Conservation (phyloP, 2,888 invertebrate species). For the Lycia hirtaria region DNA sequence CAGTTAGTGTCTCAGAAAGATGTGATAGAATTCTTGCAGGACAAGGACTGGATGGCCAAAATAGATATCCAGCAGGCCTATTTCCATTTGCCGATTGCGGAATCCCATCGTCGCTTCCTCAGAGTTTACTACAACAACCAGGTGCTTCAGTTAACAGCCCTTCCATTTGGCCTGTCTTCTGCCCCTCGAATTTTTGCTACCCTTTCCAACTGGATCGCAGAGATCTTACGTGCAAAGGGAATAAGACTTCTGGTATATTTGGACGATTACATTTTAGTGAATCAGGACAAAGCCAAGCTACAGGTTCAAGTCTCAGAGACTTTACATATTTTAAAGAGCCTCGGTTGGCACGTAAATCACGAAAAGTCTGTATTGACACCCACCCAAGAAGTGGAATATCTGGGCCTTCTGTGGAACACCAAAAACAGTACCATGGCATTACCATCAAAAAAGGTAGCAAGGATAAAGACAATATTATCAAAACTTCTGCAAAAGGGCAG, state of each 20-base stretch:
- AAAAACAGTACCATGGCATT: too few relatives aligned
- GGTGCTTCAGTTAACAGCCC: neutral
- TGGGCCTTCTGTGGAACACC: neutral
- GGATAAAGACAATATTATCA: neutral
- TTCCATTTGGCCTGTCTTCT: neutral
- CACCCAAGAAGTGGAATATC: neutral
- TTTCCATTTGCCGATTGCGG: too few relatives aligned
- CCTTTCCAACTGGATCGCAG: neutral
- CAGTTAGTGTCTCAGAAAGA: too few relatives aligned
- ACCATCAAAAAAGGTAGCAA: neutral
- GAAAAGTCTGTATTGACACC: neutral
- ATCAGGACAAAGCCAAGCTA: neutral
- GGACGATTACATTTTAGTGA: neutral
- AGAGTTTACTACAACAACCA: neutral
- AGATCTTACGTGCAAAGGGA: neutral
- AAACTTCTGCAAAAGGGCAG: neutral
- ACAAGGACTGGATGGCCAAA: too few relatives aligned
- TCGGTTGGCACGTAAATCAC: neutral
- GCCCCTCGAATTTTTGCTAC: neutral
- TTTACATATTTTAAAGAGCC: neutral
- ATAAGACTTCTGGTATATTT: neutral
- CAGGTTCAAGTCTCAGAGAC: neutral
- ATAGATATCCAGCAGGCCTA: too few relatives aligned
- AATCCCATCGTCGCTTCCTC: too few relatives aligned
- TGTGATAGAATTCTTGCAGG: too few relatives aligned